These are phyloP conservation scores for Agrochola macilenta DNA, from an alignment of 2,888 invertebrate genomes.

Conservation along the genomic window DNA sequence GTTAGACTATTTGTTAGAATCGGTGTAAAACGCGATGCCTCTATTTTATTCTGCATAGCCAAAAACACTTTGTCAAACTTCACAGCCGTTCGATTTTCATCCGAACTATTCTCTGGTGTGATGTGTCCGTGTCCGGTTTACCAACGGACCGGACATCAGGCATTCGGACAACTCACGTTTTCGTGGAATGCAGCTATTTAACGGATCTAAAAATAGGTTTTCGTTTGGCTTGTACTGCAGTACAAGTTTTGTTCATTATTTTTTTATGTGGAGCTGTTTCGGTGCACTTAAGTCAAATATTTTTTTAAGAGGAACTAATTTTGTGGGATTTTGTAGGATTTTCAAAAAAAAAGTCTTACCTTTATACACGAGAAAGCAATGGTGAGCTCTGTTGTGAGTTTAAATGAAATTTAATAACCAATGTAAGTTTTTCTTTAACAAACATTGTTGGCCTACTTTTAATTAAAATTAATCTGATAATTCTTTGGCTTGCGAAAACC, in stretches of 20 bases:
- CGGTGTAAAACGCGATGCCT: not conserved
- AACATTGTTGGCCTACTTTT: not conserved
- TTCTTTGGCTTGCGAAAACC: not conserved
- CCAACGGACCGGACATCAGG: slow-evolving; percentile 1
- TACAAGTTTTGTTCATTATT: not conserved
- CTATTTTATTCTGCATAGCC: not conserved
- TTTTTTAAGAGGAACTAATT: not conserved
- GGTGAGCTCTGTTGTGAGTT: too few species aligned
- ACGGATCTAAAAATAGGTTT: not conserved
- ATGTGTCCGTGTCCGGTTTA: not conserved
- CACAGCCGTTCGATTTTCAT: slow-evolving; percentile 1
- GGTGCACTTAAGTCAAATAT: not conserved
- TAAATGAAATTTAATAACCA: too few species aligned
- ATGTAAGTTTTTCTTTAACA: too few species aligned
- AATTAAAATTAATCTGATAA: not conserved
- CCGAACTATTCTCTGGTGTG: not conserved
- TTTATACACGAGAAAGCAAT: too few species aligned
- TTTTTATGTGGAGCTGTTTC: not conserved
- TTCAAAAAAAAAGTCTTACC: too few species aligned
- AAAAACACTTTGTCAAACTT: slow-evolving; percentile 24
- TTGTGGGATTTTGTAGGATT: not conserved
- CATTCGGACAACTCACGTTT: slow-evolving; percentile 1
- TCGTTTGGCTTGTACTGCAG: not conserved
- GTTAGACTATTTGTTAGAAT: too few species aligned
- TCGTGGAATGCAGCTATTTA: not conserved